Conservation (phyloP, 2,113 vertebrate species). For the Cyprinus carpio region DNA sequence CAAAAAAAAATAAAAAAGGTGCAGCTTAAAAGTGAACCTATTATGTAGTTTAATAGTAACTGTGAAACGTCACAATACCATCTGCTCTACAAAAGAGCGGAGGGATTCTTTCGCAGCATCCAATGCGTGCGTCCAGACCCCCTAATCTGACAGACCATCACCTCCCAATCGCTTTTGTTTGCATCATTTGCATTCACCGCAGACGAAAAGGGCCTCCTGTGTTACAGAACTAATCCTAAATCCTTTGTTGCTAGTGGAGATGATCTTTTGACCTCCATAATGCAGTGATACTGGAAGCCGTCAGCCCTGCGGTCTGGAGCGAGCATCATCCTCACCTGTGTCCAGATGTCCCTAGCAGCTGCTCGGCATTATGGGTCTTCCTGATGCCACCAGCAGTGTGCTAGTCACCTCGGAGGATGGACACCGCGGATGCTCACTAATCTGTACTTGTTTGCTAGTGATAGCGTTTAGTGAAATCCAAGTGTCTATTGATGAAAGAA, state of each 20-base stretch:
- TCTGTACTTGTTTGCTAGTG: conserved; percentile 79
- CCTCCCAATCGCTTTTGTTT: conserved; percentile 21
- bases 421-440: conserved; percentile 71
- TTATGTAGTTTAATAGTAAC: background rate
- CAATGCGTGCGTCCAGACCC: conserved; percentile 13
- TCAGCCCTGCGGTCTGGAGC: background rate
- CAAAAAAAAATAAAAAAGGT: background rate
- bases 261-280: conserved; percentile 50
- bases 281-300: conserved; percentile 21
- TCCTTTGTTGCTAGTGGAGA: conserved; percentile 42
- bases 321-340: conserved; percentile 34
- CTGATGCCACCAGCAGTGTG: conserved; percentile 53
- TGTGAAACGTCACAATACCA: conserved; percentile 14
- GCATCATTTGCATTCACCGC: conserved; percentile 39
- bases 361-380: conserved; percentile 64
- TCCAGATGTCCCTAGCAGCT: conserved; percentile 69
- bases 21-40: background rate
- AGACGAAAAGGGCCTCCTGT: conserved; percentile 16
- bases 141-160: conserved; percentile 38
- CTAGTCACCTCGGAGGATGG: conserved; percentile 61
- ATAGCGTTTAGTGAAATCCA: conserved; percentile 49
- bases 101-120: background rate
- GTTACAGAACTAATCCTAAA: conserved; percentile 47
- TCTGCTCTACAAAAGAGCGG: background rate
- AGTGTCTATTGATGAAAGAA: conserved; percentile 72